phyloP scores from a whole-genome alignment of 2,113 vertebrate species.

The Lepisosteus osseus region DNA sequence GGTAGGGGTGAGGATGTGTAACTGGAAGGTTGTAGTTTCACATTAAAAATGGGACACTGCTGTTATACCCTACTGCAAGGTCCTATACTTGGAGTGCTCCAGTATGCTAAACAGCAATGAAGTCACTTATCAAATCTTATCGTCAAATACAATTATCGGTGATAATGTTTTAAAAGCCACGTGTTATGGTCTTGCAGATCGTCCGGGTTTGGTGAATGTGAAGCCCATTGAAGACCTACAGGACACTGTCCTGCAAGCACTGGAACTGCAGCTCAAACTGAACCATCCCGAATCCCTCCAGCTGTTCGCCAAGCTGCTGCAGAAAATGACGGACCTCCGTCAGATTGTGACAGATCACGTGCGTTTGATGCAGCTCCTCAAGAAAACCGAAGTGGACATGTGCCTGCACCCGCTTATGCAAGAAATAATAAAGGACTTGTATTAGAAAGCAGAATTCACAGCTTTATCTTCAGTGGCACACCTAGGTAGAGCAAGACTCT shows the following conservation, averaged over 20 bases:
- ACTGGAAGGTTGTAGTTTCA: too few relatives aligned
- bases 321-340: slow-evolving; percentile 98
- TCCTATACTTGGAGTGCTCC: too few relatives aligned
- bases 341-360: slow-evolving; percentile 96
- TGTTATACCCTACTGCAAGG: too few relatives aligned
- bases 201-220: slow-evolving; percentile 91
- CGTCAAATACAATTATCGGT: too few relatives aligned
- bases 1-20: too few relatives aligned
- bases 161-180: not conserved
- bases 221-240: slow-evolving; percentile 96
- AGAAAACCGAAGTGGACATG: slow-evolving; percentile 92
- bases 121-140: too few relatives aligned
- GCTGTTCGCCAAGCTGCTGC: slow-evolving; percentile 94
- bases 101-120: too few relatives aligned
- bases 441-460: slow-evolving; percentile 57
- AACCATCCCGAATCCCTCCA: slow-evolving; percentile 93
- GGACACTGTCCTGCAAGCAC: slow-evolving; percentile 88
- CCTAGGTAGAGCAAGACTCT: too few relatives aligned
- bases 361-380: slow-evolving; percentile 87
- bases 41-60: too few relatives aligned
- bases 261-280: slow-evolving; percentile 93
- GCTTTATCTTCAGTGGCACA: too few relatives aligned
- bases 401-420: slow-evolving; percentile 92
- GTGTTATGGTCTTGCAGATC: slow-evolving; percentile 61
- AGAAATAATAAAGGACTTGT: slow-evolving; percentile 97